Evolutionary conservation across 2,888 invertebrate genomes (phyloP).

Genomic region (Drosophila rellima): DNA sequence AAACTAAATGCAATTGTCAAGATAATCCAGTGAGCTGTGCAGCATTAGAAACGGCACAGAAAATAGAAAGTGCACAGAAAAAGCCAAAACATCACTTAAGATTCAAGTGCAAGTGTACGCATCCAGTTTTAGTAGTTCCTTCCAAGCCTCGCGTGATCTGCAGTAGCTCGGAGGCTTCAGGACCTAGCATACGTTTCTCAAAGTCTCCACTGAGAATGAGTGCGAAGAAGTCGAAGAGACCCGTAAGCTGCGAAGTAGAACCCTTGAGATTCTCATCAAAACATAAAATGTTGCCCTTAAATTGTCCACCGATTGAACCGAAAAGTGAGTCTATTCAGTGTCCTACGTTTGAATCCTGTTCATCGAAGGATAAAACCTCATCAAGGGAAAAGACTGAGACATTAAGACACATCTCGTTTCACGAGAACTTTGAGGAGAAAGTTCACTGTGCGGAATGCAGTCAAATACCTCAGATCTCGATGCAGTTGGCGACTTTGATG

Average conservation of each 20-base stretch:
- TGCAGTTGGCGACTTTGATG: conserved; percentile 22
- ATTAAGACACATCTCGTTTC: not conserved
- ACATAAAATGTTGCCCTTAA: not conserved
- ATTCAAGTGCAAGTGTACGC: conserved; percentile 4
- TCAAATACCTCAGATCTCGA: conserved; percentile 17
- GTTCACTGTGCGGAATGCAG: not conserved
- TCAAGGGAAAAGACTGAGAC: not conserved
- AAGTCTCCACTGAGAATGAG: not conserved
- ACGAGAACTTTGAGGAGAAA: not conserved
- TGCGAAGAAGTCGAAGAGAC: not conserved
- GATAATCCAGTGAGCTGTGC: too few species aligned
- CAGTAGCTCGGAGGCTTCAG: not conserved
- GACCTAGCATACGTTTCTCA: not conserved
- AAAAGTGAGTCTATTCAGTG: not conserved
- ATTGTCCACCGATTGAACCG: not conserved
- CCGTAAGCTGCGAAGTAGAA: not conserved
- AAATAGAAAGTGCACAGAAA: not conserved
- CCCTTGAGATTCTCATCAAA: not conserved
- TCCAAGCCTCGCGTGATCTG: not conserved
- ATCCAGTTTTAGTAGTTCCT: conserved; percentile 36
- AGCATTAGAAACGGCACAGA: not conserved
- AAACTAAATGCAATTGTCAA: not conserved
- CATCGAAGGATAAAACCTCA: not conserved
- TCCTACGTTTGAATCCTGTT: not conserved
- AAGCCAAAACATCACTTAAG: not conserved